Evolutionary conservation across 2,888 invertebrate genomes (phyloP).

Genomic region (Eupithecia inturbata): DNA sequence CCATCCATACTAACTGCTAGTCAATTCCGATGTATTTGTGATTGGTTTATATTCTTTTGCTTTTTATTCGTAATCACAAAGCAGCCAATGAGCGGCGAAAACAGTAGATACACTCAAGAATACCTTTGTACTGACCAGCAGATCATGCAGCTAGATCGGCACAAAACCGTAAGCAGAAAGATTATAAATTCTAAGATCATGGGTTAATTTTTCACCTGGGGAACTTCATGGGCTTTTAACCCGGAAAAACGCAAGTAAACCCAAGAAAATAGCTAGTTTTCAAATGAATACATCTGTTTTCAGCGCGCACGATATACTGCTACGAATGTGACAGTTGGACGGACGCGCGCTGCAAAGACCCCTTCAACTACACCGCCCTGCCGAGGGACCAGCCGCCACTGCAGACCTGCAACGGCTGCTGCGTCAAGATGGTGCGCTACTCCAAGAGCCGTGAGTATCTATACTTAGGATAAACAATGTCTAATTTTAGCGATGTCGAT

Average conservation of each 20-base stretch:
- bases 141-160: too few species aligned
- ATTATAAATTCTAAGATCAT: background rate
- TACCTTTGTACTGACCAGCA: too few species aligned
- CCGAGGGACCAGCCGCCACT: constrained; percentile 94
- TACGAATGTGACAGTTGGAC: constrained; percentile 98
- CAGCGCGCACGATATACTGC: constrained; percentile 95
- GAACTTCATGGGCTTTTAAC: background rate
- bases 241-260: background rate
- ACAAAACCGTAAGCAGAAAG: background rate
- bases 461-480: too few species aligned
- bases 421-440: constrained; percentile 97
- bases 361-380: constrained; percentile 95
- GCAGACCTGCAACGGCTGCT: constrained; percentile 95
- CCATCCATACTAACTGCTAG: too few species aligned
- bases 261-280: background rate
- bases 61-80: too few species aligned
- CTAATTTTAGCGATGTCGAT: too few species aligned
- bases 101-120: too few species aligned
- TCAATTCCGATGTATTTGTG: too few species aligned
- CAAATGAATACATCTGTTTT: constrained; percentile 20
- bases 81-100: too few species aligned
- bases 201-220: background rate
- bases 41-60: too few species aligned
- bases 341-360: constrained; percentile 94
- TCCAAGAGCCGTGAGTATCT: constrained; percentile 92